These are phyloP conservation scores for Neopelma chrysocephalum DNA, from an alignment of 2,797 vertebrate species.

Conservation along the genomic window DNA sequence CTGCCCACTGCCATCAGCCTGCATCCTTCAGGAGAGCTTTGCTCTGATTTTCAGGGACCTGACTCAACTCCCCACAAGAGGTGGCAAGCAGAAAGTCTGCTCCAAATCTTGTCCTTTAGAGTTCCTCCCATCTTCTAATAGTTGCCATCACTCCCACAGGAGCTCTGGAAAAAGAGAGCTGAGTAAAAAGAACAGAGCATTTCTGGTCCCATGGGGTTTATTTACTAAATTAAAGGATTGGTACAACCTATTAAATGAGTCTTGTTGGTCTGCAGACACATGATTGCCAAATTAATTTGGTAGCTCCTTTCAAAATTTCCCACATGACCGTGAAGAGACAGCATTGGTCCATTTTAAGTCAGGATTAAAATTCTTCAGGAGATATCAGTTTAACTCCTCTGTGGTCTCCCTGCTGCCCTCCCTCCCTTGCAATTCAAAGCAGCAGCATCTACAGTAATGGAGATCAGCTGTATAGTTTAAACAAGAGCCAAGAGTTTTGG, in stretches of 20 bases:
- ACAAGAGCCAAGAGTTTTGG: slow-evolving; percentile 6
- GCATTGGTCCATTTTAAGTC: neutral
- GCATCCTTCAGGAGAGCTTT: neutral
- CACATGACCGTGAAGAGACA: rapidly evolving
- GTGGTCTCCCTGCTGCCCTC: neutral
- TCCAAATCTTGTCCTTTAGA: neutral
- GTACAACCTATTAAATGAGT: neutral
- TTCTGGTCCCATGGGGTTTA: neutral
- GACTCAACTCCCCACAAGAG: neutral
- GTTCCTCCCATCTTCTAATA: neutral
- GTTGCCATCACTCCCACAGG: neutral
- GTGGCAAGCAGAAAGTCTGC: neutral
- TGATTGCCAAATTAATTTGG: neutral
- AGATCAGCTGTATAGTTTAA: slow-evolving; percentile 10
- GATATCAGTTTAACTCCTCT: neutral
- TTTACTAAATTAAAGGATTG: neutral
- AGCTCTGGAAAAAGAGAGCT: neutral
- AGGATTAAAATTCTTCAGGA: neutral
- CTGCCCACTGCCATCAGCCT: neutral
- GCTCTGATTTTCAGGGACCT: neutral
- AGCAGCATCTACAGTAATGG: neutral
- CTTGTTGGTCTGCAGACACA: neutral
- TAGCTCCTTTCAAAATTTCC: neutral
- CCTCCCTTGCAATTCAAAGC: neutral
- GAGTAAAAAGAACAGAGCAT: neutral